Evolutionary conservation across 2,113 vertebrate species (phyloP).

Genomic region (Stomatorhinus ivindoensis): DNA sequence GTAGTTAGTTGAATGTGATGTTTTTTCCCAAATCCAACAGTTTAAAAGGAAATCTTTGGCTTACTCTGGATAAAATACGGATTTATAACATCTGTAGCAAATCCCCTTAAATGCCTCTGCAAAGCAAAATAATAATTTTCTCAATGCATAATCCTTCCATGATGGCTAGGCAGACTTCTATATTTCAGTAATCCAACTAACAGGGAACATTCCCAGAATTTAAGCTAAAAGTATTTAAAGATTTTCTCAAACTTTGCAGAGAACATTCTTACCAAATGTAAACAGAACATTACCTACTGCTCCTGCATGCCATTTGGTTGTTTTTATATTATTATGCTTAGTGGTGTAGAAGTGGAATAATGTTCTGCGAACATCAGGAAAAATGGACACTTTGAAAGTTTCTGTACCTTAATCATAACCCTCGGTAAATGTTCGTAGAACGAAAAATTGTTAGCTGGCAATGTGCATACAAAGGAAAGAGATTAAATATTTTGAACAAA

Average conservation of each 20-base stretch:
- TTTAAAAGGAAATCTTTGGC: not conserved
- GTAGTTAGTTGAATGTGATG: not conserved
- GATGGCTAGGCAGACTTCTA: not conserved
- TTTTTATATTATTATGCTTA: not conserved
- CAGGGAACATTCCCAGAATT: not conserved
- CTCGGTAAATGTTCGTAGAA: not conserved
- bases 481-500: not conserved
- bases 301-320: not conserved
- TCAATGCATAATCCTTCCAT: not conserved
- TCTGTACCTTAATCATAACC: not conserved
- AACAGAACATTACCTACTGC: not conserved
- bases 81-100: not conserved
- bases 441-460: not conserved
- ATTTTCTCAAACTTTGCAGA: not conserved
- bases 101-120: not conserved
- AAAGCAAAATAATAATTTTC: not conserved
- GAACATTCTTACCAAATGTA: not conserved
- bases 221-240: not conserved
- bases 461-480: not conserved
- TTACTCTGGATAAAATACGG: not conserved
- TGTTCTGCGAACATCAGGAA: not conserved
- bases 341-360: not conserved
- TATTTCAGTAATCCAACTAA: not conserved
- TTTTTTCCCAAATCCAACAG: not conserved
- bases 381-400: not conserved